Evolutionary conservation across 2,797 vertebrate species (phyloP), one percentile per base, ranked within the genome.

Genomic region (Leptatherina wallacei): DNA sequence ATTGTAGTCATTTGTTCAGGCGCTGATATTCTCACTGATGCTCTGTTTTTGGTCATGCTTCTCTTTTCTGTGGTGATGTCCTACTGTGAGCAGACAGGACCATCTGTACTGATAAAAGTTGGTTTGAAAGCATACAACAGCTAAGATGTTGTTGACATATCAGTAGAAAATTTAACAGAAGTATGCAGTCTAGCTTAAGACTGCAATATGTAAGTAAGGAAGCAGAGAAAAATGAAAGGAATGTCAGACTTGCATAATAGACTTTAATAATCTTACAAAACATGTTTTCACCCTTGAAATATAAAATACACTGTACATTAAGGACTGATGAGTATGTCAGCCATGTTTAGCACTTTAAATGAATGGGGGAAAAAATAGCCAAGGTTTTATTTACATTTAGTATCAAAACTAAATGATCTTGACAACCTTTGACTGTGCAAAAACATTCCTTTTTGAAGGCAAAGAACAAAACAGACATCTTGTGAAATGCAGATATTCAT

Each of bases 211-310:
- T 11, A 49, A 0, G 2, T 33, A n/a, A 49, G 11, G 36, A 61
- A 36, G 6, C 16, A 18, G 18, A 69, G 38, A 65, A 71, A 58
- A 74, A 81, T 27, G 3, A 76, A 18, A 66, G 18, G 2, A 71
- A 65, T 47, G 18, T 51, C 49, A 36, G 1, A 66, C 69, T 78
- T 81, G 35, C 38, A 63, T 58, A 71, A 85, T 71, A 84, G 12
- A 78, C 72, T 91, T 91, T 91, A 89, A 89, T 84, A 84, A 84
- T 86, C 74, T 72, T 89, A 87, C 73, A 90, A 91, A 89, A 88
- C 57, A 82, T 24, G 30, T 68, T 81, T 82, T 73, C 44, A 81
- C 57, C 52, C 61, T 69, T 85, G 55, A 84, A 80, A 85, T 87
- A 88, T 80, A 90, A 89, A 88, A 89, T 83, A 86, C 69, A 79